phyloP scores from a whole-genome alignment of 2,797 vertebrate species.

The Notoglanidium macrostoma region DNA sequence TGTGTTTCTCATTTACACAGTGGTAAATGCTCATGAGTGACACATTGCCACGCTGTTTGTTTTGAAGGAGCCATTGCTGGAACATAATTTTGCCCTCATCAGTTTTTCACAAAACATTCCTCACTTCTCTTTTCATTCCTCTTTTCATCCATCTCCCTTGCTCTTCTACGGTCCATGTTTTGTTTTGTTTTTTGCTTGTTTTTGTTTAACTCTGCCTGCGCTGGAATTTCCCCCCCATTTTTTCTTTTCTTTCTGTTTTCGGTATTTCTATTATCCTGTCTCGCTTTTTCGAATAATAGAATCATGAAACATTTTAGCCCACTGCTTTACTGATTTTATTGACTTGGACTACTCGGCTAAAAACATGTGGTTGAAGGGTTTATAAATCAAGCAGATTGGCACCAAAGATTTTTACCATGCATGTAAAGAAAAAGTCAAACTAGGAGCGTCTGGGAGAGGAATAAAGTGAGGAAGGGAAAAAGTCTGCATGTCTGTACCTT shows the following conservation, averaged over 20 bases:
- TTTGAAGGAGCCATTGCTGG: slow-evolving; percentile 33
- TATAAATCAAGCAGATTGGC: slow-evolving; percentile 68
- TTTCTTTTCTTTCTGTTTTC: slow-evolving; percentile 10
- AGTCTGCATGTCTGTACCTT: slow-evolving; percentile 57
- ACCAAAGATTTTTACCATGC: slow-evolving; percentile 50
- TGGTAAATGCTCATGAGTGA: slow-evolving; percentile 34
- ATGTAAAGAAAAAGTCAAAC: neutral
- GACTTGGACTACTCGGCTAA: slow-evolving; percentile 60
- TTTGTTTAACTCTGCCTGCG: neutral
- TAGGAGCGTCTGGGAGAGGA: neutral
- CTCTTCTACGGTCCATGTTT: neutral
- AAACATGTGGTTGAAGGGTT: slow-evolving; percentile 63
- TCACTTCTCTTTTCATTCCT: neutral
- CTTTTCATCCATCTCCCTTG: slow-evolving; percentile 45
- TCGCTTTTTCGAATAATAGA: slow-evolving; percentile 56
- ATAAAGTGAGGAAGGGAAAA: slow-evolving; percentile 14
- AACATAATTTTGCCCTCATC: neutral
- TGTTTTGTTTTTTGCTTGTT: neutral
- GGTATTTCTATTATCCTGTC: slow-evolving; percentile 42
- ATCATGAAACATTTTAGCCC: slow-evolving; percentile 65
- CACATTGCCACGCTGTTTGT: slow-evolving; percentile 22
- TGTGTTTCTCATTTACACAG: slow-evolving; percentile 48
- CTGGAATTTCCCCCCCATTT: neutral
- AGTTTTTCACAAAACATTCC: neutral
- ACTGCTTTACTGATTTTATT: slow-evolving; percentile 66